Conservation (phyloP, 2,888 invertebrate genomes). For the Lasioglossum vierecki region DNA sequence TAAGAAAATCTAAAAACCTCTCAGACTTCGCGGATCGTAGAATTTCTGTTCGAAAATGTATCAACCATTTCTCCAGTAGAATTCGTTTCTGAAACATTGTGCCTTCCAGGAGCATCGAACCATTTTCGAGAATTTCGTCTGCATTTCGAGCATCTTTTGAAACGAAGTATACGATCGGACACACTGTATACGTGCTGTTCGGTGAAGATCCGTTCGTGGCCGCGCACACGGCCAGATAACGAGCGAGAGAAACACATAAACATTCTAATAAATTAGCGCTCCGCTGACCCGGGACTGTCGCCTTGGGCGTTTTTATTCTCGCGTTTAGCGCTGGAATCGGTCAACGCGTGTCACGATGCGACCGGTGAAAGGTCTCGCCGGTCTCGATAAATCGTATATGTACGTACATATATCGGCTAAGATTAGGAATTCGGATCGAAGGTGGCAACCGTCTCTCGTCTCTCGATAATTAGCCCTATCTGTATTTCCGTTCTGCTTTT, state of each 20-base stretch:
- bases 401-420: conserved; percentile 18
- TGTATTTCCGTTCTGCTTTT: conserved; percentile 43
- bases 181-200: not conserved
- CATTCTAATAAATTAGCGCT: conserved; percentile 84
- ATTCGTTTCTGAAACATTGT: not conserved
- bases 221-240: conserved; percentile 63
- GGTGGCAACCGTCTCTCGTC: conserved; percentile 11
- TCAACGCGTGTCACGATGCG: conserved; percentile 78
- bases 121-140: not conserved
- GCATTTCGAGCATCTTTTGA: not conserved
- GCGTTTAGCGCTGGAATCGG: conserved; percentile 66
- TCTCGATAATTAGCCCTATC: conserved; percentile 45
- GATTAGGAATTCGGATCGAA: conserved; percentile 57
- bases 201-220: conserved; percentile 27
- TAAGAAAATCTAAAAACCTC: not conserved
- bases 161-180: not conserved
- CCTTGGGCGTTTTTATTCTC: conserved; percentile 71
- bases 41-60: no score
- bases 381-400: conserved; percentile 73
- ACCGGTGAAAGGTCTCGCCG: conserved; percentile 74
- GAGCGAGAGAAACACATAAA: conserved; percentile 82
- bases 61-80: not conserved
- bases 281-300: conserved; percentile 82
- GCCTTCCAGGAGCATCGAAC: not conserved
- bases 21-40: not conserved